Base-by-base conservation (phyloP, 2,888 invertebrate genomes). In the Drymonia ruficornis region DNA sequence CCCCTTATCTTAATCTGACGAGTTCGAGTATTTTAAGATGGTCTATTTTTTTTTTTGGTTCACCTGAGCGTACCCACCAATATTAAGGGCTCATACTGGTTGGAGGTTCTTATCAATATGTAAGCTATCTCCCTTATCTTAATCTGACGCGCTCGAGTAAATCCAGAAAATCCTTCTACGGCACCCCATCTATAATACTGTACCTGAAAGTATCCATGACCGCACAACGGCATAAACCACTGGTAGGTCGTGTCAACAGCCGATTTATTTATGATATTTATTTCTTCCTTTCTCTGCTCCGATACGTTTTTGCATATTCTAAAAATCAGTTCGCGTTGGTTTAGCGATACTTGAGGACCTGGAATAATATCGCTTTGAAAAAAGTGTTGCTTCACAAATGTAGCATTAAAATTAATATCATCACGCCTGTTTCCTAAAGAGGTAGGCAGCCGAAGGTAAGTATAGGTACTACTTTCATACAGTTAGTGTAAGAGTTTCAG, bases 181-280 rank as follows among this genome's bases (percentile, higher is more conserved):
- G n/a, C n/a, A n/a, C n/a, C n/a, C n/a, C n/a, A n/a, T 23, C 23
- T 23, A 7, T 23, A 7, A 4, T n/a, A 44, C 29, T 13, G 11
- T 78, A 91, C 92, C 77, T 91, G 91, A 65, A 93, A 91, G 65
- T 80, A 79, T 19, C 90, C 91, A 55, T 86, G 86, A 2, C 89
- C 91, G 46, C 77, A 71, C 5, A 72, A 50, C 9, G 92, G 90
- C 56, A 91, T 60, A 34, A 91, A 74, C 93, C 93, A 93, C 52
- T 91, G 91, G 61, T 90, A 93, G n/a, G 87, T 88, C 1, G 89
- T 86, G 44, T 89, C 91, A 11, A 90, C 76, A 18, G 78, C 58
- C 1, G 93, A 87, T 53, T 76, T 82, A 61, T 92, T 93, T 0
- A 84, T 63, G 9, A 92, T 83, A 38, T 81, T 78, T 34, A 91